A percentile compares a stretch with the other conserved stretches of the same genome.
phyloP scores from a whole-genome alignment of 2,113 vertebrate species.

The Triplophysa tibetana region DNA sequence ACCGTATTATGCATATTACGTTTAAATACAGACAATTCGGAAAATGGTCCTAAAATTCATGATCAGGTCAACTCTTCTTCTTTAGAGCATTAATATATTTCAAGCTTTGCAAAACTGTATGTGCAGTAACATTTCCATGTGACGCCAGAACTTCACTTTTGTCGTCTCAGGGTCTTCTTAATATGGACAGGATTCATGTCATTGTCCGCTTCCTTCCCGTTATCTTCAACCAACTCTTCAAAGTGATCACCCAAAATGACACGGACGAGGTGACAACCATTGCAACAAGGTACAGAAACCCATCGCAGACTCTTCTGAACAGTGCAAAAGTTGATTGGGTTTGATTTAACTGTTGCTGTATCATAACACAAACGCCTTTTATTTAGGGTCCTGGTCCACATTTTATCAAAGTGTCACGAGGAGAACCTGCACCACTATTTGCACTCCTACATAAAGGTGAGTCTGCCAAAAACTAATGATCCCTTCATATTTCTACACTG shows the following conservation, averaged over 20 bases:
- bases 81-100: too few species aligned
- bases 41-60: too few species aligned
- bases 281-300: conserved; percentile 84
- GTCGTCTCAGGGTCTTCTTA: conserved; percentile 83
- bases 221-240: conserved; percentile 94
- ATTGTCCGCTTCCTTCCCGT: conserved; percentile 94
- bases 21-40: too few species aligned
- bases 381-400: conserved; percentile 87
- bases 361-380: neutral
- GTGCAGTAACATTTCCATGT: too few species aligned
- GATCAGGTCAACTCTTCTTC: too few species aligned
- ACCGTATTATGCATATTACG: too few species aligned
- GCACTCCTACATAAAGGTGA: conserved; percentile 90
- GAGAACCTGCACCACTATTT: conserved; percentile 87
- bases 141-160: neutral
- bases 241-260: conserved; percentile 88
- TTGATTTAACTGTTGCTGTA: neutral
- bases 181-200: conserved; percentile 91
- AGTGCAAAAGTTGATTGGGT: neutral
- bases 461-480: neutral
- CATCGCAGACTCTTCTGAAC: neutral
- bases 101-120: too few species aligned
- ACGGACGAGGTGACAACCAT: conserved; percentile 85
- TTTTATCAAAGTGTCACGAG: conserved; percentile 93
- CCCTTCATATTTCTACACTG: neutral